phyloP scores from a whole-genome alignment of 2,888 invertebrate species.

The Deroplatys truncata region DNA sequence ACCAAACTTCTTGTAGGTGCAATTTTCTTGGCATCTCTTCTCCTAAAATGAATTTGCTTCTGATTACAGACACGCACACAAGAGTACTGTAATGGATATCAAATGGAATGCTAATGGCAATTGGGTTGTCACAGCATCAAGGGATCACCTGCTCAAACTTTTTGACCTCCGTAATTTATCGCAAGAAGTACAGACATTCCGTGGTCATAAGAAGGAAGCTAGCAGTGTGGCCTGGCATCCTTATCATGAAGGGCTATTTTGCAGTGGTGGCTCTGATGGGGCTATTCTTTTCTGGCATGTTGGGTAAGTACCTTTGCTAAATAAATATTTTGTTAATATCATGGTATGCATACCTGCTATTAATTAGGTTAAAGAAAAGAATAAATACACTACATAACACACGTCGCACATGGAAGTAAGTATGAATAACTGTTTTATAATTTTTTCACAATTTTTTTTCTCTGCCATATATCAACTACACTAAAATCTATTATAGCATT shows the following conservation, averaged over 20 bases:
- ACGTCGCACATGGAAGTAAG: neutral
- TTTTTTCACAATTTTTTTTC: no score
- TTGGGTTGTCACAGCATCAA: conserved; percentile 97
- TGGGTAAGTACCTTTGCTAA: conserved; percentile 56
- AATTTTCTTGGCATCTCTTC: no score
- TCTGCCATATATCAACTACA: no score
- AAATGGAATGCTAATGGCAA: conserved; percentile 99
- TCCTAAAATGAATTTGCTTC: neutral
- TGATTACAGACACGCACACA: conserved; percentile 83
- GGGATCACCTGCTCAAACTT: conserved; percentile 94
- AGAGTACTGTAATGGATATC: conserved; percentile 98
- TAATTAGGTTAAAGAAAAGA: neutral
- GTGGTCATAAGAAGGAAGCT: conserved; percentile 99
- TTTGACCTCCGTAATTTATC: conserved; percentile 96
- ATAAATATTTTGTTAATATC: neutral
- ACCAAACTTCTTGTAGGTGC: no score
- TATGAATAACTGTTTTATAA: neutral
- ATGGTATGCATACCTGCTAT: no score
- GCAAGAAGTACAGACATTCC: conserved; percentile 93
- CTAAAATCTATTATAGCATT: no score
- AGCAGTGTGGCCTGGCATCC: conserved; percentile 98
- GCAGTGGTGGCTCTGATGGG: conserved; percentile 98
- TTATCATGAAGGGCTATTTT: conserved; percentile 93
- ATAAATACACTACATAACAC: neutral
- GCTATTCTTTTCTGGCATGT: conserved; percentile 99